Percentiles rank a stretch among this genome's conserved stretches.
Conservation (phyloP, 2,113 vertebrate species). For the Barnardius zonarius region DNA sequence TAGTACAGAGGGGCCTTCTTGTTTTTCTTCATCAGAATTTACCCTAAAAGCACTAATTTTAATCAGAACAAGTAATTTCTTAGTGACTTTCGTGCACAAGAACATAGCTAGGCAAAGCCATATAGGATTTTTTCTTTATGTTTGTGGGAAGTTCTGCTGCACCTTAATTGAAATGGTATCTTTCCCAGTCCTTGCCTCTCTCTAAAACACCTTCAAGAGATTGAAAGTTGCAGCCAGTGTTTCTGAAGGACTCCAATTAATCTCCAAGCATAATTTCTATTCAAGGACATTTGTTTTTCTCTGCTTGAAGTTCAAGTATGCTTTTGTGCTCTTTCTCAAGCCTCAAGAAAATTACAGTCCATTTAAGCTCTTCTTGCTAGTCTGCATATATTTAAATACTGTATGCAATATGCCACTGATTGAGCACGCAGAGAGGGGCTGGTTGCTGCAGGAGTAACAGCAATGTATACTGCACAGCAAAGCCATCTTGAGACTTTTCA, state of each 20-base stretch:
- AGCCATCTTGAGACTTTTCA: background rate
- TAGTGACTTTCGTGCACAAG: background rate
- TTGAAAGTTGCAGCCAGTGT: background rate
- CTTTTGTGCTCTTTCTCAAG: background rate
- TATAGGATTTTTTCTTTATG: background rate
- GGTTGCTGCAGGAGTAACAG: background rate
- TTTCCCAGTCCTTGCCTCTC: background rate
- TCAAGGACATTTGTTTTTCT: background rate
- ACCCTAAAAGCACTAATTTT: background rate
- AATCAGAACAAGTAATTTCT: background rate
- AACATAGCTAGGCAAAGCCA: background rate
- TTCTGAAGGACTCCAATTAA: background rate
- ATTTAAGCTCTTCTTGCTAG: background rate
- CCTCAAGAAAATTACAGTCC: background rate
- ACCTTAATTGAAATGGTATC: background rate
- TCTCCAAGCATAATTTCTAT: background rate
- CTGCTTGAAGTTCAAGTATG: background rate
- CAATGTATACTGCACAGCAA: background rate
- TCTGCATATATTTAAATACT: background rate
- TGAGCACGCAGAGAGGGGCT: background rate
- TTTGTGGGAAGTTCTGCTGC: background rate
- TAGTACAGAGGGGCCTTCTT: background rate
- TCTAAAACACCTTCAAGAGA: background rate
- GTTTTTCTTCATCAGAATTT: background rate
- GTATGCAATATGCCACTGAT: background rate